Conservation (phyloP, 2,888 invertebrate genomes). For the Ephialtes manifestator region DNA sequence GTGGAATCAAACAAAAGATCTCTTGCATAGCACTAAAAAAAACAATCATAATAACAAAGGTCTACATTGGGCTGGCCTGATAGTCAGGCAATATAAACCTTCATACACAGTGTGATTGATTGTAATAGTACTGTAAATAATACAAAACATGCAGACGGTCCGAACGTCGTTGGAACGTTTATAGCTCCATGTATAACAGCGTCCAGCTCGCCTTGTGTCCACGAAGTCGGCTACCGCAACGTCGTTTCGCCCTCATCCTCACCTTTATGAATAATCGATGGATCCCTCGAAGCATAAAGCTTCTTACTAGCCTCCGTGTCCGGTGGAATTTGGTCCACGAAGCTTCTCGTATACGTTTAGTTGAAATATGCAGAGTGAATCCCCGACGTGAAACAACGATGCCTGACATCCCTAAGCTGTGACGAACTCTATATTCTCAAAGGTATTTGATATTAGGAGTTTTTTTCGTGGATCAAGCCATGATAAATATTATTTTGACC, state of each 20-base stretch:
- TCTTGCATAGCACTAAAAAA: no score
- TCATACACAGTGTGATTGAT: constrained; percentile 59
- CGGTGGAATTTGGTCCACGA: constrained; percentile 26
- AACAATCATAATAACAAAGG: no score
- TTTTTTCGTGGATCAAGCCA: neutral
- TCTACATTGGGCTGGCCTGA: neutral
- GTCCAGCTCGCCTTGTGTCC: constrained; percentile 43
- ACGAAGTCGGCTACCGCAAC: constrained; percentile 62
- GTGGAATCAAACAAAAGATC: no score
- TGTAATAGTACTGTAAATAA: constrained; percentile 66
- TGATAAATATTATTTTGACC: neutral
- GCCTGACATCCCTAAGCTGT: neutral
- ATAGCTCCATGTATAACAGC: constrained; percentile 43
- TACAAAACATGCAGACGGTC: constrained; percentile 54
- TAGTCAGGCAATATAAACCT: constrained; percentile 16
- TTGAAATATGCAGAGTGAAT: constrained; percentile 61
- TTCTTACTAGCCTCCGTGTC: constrained; percentile 57
- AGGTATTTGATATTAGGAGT: neutral
- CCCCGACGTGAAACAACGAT: constrained; percentile 36
- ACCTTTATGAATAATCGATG: constrained; percentile 70
- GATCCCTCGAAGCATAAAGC: constrained; percentile 65
- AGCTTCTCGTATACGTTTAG: constrained; percentile 1
- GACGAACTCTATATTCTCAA: neutral
- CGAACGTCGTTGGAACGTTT: constrained; percentile 57
- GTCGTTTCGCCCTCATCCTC: constrained; percentile 55